Base-by-base conservation (phyloP, 2,797 vertebrate species). In the Crocidura indochinensis region DNA sequence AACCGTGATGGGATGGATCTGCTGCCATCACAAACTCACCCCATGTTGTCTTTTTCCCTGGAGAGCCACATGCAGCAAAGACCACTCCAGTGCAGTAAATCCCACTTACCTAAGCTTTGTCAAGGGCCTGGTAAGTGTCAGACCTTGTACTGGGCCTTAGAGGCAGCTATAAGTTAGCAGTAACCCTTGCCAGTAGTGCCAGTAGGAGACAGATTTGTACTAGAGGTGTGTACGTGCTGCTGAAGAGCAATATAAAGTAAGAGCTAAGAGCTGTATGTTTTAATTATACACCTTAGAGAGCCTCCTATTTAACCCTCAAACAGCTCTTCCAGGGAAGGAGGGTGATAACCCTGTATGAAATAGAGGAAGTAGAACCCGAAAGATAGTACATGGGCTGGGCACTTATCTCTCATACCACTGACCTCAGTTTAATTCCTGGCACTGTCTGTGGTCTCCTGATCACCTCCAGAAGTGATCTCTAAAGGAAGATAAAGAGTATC, bases 81-180 rank as follows among this genome's bases (percentile, higher is more conserved):
- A 47, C 67, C 65, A 77, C 77, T 84, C 62, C 20, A 27, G 31
- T 67, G 20, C 67, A 47, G 47, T 73, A 81, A 88, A 92, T 92
- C 73, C 74, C 85, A 14, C 71, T 82, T 87, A 90, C 79, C 76
- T 47, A 67, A 91, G 65, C 49, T 74, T 91, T 73, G 6, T n/a
- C 8, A 27, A 80, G 81, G 81, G 65, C 80, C 72, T 92, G 51
- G 71, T 76, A 49, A 44, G 77, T 77, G 64, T 73, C 51, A 15
- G 71, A 31, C 46, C 56, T 80, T 56, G 60, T 6, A 2, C 20
- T 49, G 44, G 26, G 29, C 56, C 79, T 80, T 49, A 17, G 69
- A 83, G 79, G 67, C 53, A 31, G 49, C 73, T n/a, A 27, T 26
- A 91, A 84, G 73, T 75, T 72, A 85, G 91, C 87, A 8, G 27